These are phyloP conservation scores for Trochalopteron elliotii DNA, from an alignment of 2,113 vertebrate species.

Conservation along the genomic window DNA sequence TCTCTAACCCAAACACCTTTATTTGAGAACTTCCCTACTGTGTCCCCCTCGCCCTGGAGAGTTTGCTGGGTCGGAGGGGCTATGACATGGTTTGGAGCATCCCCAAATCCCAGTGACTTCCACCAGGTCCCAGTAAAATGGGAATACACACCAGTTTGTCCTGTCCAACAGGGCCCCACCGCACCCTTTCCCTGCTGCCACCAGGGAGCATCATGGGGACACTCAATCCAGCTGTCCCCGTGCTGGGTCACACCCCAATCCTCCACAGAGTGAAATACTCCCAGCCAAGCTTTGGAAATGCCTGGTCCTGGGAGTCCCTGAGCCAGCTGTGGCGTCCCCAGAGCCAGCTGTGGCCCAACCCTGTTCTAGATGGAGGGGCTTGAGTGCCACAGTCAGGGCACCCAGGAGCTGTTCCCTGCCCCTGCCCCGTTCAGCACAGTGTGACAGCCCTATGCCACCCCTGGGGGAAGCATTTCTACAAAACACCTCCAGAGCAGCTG, in stretches of 20 bases:
- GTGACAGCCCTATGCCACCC: not conserved
- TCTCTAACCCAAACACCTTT: not conserved
- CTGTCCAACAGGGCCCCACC: not conserved
- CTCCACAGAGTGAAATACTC: not conserved
- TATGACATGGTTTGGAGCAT: not conserved
- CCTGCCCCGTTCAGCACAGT: not conserved
- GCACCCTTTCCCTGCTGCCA: slow-evolving; percentile 21
- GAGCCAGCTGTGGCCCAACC: not conserved
- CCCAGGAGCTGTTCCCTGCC: not conserved
- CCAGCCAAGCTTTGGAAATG: not conserved
- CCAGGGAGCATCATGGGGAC: slow-evolving; percentile 29
- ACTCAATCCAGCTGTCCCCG: not conserved
- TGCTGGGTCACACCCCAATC: fast-evolving
- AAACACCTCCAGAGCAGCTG: not conserved
- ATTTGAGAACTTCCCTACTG: not conserved
- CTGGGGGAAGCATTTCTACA: not conserved
- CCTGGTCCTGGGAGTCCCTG: not conserved
- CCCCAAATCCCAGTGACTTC: not conserved
- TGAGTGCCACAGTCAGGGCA: fast-evolving
- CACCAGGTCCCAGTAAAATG: not conserved
- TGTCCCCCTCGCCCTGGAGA: not conserved
- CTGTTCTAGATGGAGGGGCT: not conserved
- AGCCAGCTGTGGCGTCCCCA: not conserved
- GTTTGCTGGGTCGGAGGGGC: not conserved
- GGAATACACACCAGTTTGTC: not conserved